A percentile compares a stretch with the other conserved stretches of the same genome.
Evolutionary conservation across 2,113 vertebrate species (phyloP).

Genomic region (Tringa solitaria): DNA sequence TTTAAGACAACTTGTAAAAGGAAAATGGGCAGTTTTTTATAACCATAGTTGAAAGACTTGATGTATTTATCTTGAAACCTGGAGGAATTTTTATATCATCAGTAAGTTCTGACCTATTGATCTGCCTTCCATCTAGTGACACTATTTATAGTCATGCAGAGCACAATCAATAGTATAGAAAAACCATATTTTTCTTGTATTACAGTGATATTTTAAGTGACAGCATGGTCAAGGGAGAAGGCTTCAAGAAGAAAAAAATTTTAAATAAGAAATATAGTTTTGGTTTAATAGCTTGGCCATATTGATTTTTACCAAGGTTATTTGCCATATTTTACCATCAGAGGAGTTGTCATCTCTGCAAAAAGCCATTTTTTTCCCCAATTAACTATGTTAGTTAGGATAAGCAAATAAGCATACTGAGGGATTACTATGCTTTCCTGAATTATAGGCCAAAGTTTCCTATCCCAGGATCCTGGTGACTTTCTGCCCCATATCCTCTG

Average conservation of each 20-base stretch:
- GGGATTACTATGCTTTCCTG: background rate
- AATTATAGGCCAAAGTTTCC: background rate
- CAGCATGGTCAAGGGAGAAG: background rate
- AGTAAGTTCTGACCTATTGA: slow-evolving; percentile 54
- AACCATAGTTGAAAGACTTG: slow-evolving; percentile 12
- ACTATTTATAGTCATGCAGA: slow-evolving; percentile 42
- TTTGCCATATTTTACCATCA: slow-evolving; percentile 36
- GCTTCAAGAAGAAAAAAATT: background rate
- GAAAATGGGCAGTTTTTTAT: slow-evolving; percentile 28
- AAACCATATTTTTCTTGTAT: slow-evolving; percentile 10
- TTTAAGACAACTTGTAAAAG: slow-evolving; percentile 46
- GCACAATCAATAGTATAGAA: slow-evolving; percentile 45
- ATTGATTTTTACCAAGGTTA: slow-evolving; percentile 37
- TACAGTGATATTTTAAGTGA: slow-evolving; percentile 20
- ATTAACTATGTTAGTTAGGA: background rate
- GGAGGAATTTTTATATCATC: slow-evolving; percentile 48
- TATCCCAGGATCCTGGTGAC: background rate
- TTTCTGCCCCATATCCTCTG: background rate
- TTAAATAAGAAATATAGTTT: slow-evolving; percentile 19
- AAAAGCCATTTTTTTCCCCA: background rate
- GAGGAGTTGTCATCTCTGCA: background rate
- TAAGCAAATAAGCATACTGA: background rate
- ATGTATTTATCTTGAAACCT: slow-evolving; percentile 52
- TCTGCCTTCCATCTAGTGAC: slow-evolving; percentile 31
- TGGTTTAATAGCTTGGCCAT: slow-evolving; percentile 25